Evolutionary conservation across 2,888 invertebrate species (phyloP), one percentile per base, ranked within the genome.

Genomic region (Dynastes hyllus): DNA sequence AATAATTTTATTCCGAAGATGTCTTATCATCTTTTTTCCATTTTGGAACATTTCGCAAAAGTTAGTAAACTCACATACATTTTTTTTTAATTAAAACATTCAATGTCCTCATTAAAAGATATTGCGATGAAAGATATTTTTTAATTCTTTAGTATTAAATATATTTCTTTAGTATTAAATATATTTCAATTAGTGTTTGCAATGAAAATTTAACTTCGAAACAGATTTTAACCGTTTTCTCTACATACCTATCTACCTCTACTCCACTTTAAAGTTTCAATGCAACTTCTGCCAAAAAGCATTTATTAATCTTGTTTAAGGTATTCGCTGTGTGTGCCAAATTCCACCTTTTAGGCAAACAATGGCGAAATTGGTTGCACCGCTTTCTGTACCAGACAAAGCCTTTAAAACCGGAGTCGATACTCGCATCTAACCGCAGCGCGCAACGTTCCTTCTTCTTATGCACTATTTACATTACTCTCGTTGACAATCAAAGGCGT

Each of bases 401-500:
- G 69, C 50, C 4, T 69, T 50, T n/a, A 45, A 16, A 40, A 66
- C 11, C 27, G 50, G 11, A 45, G 50, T 22, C 61, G 22, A 22
- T 22, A 8, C 22, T 61, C 5, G 9, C 61, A 27, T 61, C 27
- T 22, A 22, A 27, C 61, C 61, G 61, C 61, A 61, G 61, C 22
- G 53, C 27, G 45, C 51, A 9, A 45, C 22, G 50, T 27, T 13
- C 37, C 50, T 27, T 58, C 45, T 45, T 61, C 13, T 45, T 73
- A 73, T 73, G 27, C 22, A 40, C 27, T 61, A 73, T 40, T 37
- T 73, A 37, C 58, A 73, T 58, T 73, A 45, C 58, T 61, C 13
- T 32, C 45, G 53, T 40, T 73, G 61, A 73, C 61, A 45, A 73
- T 73, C 58, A 73, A 37, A 73, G 73, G 40, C 61, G 58, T 58